phyloP scores from a whole-genome alignment of 1,140 invertebrate genomes.

The Ladona fulva region DNA sequence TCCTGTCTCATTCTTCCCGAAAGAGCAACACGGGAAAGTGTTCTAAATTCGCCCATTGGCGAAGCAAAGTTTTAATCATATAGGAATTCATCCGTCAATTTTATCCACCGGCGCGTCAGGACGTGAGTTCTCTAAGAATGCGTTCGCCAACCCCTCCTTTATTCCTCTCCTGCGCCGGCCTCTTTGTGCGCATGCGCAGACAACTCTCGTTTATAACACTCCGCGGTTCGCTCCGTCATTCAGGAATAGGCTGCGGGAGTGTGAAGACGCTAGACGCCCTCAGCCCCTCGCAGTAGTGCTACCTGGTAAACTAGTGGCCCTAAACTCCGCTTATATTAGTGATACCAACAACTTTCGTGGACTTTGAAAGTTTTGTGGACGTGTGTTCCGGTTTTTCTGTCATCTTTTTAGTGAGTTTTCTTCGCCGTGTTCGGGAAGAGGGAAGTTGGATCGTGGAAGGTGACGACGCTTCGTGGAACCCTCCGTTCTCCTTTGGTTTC shows the following conservation, averaged over 20 bases:
- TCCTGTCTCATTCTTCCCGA: no score
- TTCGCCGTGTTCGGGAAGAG: background rate
- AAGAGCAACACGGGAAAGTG: no score
- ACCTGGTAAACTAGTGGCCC: background rate
- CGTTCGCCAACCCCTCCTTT: no score
- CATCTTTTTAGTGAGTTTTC: background rate
- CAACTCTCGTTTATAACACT: background rate
- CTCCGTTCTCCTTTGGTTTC: background rate
- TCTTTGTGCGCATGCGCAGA: background rate
- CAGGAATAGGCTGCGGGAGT: background rate
- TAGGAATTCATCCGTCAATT: no score
- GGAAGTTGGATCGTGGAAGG: background rate
- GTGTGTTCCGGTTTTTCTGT: background rate
- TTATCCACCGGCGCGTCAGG: no score
- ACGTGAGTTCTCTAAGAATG: no score
- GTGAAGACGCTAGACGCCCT: background rate
- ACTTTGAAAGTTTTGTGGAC: background rate
- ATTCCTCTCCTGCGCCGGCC: no score
- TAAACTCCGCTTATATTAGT: background rate
- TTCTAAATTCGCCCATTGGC: no score
- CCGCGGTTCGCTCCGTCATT: background rate
- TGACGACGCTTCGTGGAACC: slow-evolving; percentile 1
- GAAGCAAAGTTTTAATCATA: no score
- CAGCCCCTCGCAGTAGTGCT: background rate
- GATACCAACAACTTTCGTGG: background rate